These are phyloP conservation scores for Leptinotarsa juncta DNA, from an alignment of 2,888 invertebrate species.

Conservation along the genomic window DNA sequence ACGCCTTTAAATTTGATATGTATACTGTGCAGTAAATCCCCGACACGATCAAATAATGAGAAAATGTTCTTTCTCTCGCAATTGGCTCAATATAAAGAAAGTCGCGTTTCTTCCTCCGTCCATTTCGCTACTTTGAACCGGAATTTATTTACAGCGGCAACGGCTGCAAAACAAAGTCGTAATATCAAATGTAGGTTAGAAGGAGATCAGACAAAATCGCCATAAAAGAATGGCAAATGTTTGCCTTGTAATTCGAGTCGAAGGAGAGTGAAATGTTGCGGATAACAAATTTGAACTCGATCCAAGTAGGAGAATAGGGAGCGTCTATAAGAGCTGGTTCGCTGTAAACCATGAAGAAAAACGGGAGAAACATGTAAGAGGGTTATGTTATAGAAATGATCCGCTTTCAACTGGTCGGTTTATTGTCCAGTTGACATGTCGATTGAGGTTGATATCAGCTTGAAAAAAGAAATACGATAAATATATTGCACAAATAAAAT, in stretches of 20 bases:
- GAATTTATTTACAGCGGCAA: conserved; percentile 34
- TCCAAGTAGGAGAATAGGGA: conserved; percentile 20
- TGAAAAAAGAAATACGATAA: background rate
- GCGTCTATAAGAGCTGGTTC: background rate
- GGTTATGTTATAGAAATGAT: conserved; percentile 3
- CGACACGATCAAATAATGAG: too few relatives aligned
- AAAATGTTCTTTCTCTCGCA: background rate
- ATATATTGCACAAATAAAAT: background rate
- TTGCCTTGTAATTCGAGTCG: conserved; percentile 22
- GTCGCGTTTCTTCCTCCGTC: background rate
- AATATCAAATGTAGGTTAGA: conserved; percentile 57
- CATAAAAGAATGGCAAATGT: conserved; percentile 21
- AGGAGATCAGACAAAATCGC: conserved; percentile 26
- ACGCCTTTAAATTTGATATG: too few relatives aligned
- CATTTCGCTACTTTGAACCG: conserved; percentile 20
- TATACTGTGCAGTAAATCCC: too few relatives aligned
- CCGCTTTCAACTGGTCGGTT: background rate
- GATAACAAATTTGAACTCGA: conserved; percentile 25
- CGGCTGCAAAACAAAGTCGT: conserved; percentile 59
- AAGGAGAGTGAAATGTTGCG: conserved; percentile 23
- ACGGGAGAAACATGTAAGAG: background rate
- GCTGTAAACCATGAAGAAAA: conserved; percentile 3
- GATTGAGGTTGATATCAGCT: background rate
- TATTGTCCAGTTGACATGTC: background rate
- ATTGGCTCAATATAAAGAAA: background rate